Percentiles rank a stretch among this genome's conserved stretches.
Evolutionary conservation across 2,888 invertebrate species (phyloP).

Genomic region (Periphyllus acericola): DNA sequence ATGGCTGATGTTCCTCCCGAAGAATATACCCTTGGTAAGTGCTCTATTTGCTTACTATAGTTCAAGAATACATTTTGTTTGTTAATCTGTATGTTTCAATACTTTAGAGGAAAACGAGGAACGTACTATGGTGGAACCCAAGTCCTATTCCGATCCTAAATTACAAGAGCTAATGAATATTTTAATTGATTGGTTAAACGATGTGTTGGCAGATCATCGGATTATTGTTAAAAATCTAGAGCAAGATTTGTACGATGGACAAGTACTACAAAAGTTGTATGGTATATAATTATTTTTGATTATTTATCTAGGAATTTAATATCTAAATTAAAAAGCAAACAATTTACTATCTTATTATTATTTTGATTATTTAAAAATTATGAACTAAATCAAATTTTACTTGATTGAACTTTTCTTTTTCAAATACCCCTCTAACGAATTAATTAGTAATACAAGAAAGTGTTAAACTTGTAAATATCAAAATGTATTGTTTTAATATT

Average conservation of each 20-base stretch:
- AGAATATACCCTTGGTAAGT: slow-evolving; percentile 87
- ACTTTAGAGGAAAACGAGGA: slow-evolving; percentile 93
- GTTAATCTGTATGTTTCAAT: slow-evolving; percentile 11
- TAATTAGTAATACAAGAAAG: no score
- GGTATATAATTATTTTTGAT: slow-evolving; percentile 67
- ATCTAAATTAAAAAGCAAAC: not conserved
- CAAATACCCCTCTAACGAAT: no score
- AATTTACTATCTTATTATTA: not conserved
- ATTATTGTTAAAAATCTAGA: slow-evolving; percentile 97
- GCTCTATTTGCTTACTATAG: not conserved
- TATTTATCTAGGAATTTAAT: not conserved
- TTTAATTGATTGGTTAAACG: slow-evolving; percentile 98
- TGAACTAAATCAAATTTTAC: no score
- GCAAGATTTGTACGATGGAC: slow-evolving; percentile 98
- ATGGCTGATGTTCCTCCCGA: slow-evolving; percentile 90
- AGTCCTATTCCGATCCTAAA: slow-evolving; percentile 86
- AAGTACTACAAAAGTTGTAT: slow-evolving; percentile 79
- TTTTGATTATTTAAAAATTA: no score
- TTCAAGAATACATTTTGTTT: not conserved
- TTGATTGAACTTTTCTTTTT: no score
- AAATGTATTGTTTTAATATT: no score
- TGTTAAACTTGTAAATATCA: no score
- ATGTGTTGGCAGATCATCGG: slow-evolving; percentile 93
- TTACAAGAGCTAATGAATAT: slow-evolving; percentile 85
- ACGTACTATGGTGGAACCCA: slow-evolving; percentile 92